phyloP scores from a whole-genome alignment of 2,113 vertebrate genomes.

The Xenus cinereus region DNA sequence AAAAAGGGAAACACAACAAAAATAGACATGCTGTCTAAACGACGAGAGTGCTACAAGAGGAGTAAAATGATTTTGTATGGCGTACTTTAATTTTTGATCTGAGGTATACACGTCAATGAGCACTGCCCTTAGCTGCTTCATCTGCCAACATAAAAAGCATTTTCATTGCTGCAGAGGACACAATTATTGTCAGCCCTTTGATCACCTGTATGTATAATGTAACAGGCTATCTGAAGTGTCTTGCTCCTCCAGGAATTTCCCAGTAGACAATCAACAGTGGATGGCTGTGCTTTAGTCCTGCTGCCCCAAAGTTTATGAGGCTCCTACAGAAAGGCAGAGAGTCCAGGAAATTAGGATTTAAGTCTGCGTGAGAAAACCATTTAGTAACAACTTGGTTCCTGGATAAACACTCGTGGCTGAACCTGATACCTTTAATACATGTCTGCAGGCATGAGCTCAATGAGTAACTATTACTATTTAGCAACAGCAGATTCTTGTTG shows the following conservation, averaged over 20 bases:
- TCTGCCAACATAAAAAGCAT: not conserved
- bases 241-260: not conserved
- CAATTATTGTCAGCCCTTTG: not conserved
- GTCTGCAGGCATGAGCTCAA: not conserved
- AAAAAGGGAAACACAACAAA: not conserved
- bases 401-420: not conserved
- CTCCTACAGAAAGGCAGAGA: not conserved
- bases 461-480: not conserved
- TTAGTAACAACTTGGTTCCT: not conserved
- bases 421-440: not conserved
- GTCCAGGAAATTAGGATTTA: not conserved
- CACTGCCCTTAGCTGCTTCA: not conserved
- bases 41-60: not conserved
- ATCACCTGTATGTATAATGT: not conserved
- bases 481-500: not conserved
- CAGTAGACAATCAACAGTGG: not conserved
- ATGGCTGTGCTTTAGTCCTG: not conserved
- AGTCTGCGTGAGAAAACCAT: not conserved
- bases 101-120: not conserved
- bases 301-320: not conserved
- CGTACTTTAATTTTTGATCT: not conserved
- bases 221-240: not conserved
- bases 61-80: not conserved
- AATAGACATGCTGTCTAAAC: not conserved
- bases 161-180: not conserved